Evolutionary conservation across 2,888 invertebrate genomes (phyloP), one percentile per base, ranked within the genome.

Genomic region (Nomada goodeniana): DNA sequence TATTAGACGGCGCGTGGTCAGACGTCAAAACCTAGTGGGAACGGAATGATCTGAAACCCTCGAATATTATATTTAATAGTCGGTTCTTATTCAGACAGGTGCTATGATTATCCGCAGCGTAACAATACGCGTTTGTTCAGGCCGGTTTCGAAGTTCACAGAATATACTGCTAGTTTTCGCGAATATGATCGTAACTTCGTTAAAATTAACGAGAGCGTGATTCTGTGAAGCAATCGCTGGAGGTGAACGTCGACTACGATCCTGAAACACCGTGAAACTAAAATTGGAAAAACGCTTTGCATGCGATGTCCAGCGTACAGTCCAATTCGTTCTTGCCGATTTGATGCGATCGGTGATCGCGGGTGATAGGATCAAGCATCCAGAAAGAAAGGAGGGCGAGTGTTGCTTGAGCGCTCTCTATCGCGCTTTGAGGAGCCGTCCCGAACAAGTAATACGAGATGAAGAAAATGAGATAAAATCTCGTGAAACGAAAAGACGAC

Each of bases 401-500:
- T 42, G 26, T 11, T 55, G 10, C 65, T 44, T 7, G 23, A 23
- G 61, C 47, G 47, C 42, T 36, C 47, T 55, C 18, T 47, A 36
- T 18, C 36, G 55, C 69, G 53, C n/a, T n/a, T 20, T 61, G 76
- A 59, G 72, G 68, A 76, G 82, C 72, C 60, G 68, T 36, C 64
- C 69, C 7, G 71, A 74, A 73, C 67, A 69, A 77, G 73, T 77
- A 82, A 77, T 82, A 75, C 68, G 73, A 73, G 69, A 80, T 76
- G 75, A 80, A 84, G 83, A 73, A 73, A 79, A 73, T 75, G 79
- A 71, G 79, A 83, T 83, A 75, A 82, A 82, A 82, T 78, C 78
- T 70, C 72, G 68, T 78, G 83, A 74, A 78, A 78, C 78, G 83
- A 13, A 60, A 65, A 53, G 64, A 57, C 83, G 75, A 72, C 79